Evolutionary conservation across 2,888 invertebrate genomes (phyloP).

Genomic region (Cosmopolites sordidus): DNA sequence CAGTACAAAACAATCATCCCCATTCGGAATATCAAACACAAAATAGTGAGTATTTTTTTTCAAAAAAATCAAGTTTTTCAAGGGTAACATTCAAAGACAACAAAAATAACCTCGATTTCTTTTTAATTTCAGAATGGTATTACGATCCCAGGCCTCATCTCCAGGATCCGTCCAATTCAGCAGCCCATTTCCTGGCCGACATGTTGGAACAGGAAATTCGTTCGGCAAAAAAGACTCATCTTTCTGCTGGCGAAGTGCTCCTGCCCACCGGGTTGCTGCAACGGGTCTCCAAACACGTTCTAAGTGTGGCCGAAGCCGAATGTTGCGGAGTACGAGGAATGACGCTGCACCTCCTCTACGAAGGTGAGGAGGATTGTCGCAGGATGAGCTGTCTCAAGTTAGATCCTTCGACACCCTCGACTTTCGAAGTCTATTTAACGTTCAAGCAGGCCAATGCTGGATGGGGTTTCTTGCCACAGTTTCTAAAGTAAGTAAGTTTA

Average conservation of each 20-base stretch:
- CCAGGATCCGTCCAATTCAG: slow-evolving; percentile 46
- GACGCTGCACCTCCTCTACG: slow-evolving; percentile 76
- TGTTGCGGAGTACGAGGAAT: slow-evolving; percentile 86
- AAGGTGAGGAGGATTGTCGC: slow-evolving; percentile 65
- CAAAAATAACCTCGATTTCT: too few relatives aligned
- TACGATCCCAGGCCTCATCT: slow-evolving; percentile 42
- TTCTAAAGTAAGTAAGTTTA: slow-evolving; percentile 72
- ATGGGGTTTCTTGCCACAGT: slow-evolving; percentile 85
- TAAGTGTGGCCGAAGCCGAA: slow-evolving; percentile 78
- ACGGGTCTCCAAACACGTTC: slow-evolving; percentile 72
- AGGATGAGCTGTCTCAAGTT: slow-evolving; percentile 79
- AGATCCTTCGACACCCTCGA: slow-evolving; percentile 82
- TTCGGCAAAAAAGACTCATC: slow-evolving; percentile 74
- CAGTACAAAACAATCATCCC: slow-evolving; percentile 32
- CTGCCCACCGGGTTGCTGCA: slow-evolving; percentile 78
- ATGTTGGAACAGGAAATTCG: slow-evolving; percentile 75
- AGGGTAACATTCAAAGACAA: too few relatives aligned
- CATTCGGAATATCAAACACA: slow-evolving; percentile 42
- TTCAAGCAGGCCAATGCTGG: slow-evolving; percentile 81
- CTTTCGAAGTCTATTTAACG: slow-evolving; percentile 85
- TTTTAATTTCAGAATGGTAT: slow-evolving; percentile 44
- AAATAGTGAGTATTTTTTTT: slow-evolving; percentile 39
- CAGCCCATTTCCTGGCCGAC: slow-evolving; percentile 66
- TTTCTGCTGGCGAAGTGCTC: slow-evolving; percentile 80
- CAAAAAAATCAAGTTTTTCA: not conserved